These are phyloP conservation scores for Brevimyrus niger DNA, from an alignment of 2,113 vertebrate species.

Conservation along the genomic window DNA sequence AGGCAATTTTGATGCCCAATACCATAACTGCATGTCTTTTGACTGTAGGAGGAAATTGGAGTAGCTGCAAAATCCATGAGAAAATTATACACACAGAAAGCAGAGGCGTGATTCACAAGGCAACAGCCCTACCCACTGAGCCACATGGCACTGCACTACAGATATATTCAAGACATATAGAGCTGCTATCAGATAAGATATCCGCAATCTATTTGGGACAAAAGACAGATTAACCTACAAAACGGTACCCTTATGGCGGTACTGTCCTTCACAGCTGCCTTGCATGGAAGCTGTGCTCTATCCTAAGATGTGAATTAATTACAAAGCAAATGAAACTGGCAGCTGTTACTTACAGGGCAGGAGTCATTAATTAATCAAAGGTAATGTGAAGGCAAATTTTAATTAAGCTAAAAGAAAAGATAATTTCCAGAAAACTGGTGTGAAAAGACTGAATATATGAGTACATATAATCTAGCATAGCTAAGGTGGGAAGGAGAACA, in stretches of 20 bases:
- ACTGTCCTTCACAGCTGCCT: conserved; percentile 19
- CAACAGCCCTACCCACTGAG: background rate
- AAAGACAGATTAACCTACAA: conserved; percentile 25
- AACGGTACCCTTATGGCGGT: conserved; percentile 13
- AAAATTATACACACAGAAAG: background rate
- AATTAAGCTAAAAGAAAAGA: background rate
- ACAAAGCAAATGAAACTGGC: conserved; percentile 20
- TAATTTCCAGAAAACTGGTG: background rate
- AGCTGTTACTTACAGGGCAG: conserved; percentile 42
- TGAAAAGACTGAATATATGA: background rate
- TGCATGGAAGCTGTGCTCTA: conserved; percentile 12
- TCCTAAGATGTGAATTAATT: conserved; percentile 45
- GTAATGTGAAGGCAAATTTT: background rate
- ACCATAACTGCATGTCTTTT: background rate
- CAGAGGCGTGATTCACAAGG: background rate
- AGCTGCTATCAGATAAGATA: conserved; percentile 11
- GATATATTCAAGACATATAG: conserved; percentile 1
- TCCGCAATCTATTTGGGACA: conserved; percentile 7
- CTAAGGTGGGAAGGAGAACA: background rate
- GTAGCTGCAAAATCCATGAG: background rate
- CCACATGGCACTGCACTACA: background rate
- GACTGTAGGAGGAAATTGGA: background rate
- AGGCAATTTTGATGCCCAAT: background rate
- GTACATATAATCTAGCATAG: background rate
- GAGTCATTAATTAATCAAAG: conserved; percentile 34